phyloP scores from a whole-genome alignment of 2,888 invertebrate genomes.

The Monoplex corrugatus region DNA sequence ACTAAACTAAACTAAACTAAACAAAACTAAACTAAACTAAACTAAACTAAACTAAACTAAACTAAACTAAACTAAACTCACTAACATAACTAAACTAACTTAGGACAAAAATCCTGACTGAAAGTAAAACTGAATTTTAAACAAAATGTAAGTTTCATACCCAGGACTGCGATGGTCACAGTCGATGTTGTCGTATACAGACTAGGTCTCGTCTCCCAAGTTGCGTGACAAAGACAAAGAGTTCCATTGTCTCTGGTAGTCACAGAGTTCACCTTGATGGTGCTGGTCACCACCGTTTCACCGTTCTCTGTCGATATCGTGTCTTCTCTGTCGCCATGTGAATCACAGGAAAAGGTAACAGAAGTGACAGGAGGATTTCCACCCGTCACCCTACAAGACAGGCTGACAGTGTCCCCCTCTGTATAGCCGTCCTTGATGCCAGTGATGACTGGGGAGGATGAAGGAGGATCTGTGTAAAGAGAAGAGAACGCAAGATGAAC shows the following conservation, averaged over 20 bases:
- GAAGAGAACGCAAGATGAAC: too few species aligned
- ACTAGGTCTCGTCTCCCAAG: not conserved
- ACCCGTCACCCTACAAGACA: not conserved
- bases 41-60: too few species aligned
- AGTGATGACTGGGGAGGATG: not conserved
- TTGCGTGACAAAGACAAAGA: not conserved
- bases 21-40: too few species aligned
- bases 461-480: not conserved
- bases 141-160: too few species aligned
- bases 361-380: not conserved
- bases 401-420: not conserved
- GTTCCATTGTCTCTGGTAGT: not conserved
- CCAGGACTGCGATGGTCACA: not conserved
- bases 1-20: too few species aligned
- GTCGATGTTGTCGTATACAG: not conserved
- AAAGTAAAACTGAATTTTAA: too few species aligned
- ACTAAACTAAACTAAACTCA: too few species aligned
- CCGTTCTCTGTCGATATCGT: not conserved
- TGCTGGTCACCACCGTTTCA: not conserved
- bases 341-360: not conserved
- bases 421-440: not conserved
- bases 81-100: too few species aligned
- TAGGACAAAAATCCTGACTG: too few species aligned
- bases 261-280: not conserved
- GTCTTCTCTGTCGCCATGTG: not conserved